Base-by-base conservation (phyloP, 2,797 vertebrate genomes). In the Poecile montanus region DNA sequence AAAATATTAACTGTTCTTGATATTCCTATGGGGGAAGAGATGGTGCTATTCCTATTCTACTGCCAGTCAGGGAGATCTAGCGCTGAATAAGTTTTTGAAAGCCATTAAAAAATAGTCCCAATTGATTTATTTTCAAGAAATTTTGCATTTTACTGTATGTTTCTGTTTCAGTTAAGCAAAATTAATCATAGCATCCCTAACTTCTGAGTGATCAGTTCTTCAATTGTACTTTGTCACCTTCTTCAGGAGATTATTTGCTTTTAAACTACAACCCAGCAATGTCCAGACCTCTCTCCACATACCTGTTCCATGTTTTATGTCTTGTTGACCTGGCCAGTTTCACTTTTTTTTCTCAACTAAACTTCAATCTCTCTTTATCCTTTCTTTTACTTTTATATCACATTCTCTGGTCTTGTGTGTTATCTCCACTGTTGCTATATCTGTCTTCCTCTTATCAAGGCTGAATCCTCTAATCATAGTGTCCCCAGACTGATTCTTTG, bases 401-500 rank as follows among this genome's bases (percentile, higher is more conserved):
- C 38, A 68, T 72, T 84, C 48, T 56, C 32, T 8, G n/a, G 14
- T 56, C 47, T 54, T 66, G 12, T 66, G 17, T 60, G 23, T 78
- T 93, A 65, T 75, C 68, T 88, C 42, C 42, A 48, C n/a, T 72
- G 47, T 65, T 83, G 72, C 82, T 88, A 21, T 68, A 80, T 50
- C 57, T 61, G 27, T 68, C 57, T 75, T 77, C 57, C 23, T 57
- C 68, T 88, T 85, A 77, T 54, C n/a, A 40, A 88, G 54, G 22
- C 45, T 32, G 70, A 88, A 68, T 85, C 47, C 34, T 80, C 72
- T 80, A 91, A 92, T 78, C 88, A 61, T n/a, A 75, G 50, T 74
- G 50, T 85, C 57, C 15, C 48, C 65, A 93, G 72, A 92, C 57
- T 77, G 68, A 76, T 82, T 83, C 57, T 92, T 89, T 91, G 30